Percentiles rank a stretch among this genome's conserved stretches.
Conservation (phyloP, 2,113 vertebrate species). For the Rattus rattus region DNA sequence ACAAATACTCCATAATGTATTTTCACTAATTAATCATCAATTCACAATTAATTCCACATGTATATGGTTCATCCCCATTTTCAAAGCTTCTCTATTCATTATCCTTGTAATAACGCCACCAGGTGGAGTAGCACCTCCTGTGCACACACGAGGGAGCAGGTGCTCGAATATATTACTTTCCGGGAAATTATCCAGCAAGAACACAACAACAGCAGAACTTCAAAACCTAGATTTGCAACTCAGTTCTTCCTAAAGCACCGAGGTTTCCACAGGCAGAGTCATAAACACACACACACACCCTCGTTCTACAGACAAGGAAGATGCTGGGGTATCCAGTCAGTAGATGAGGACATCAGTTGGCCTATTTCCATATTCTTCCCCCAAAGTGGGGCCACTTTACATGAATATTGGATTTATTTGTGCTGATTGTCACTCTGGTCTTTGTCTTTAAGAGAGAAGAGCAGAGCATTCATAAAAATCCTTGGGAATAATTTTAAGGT, state of each 20-base stretch:
- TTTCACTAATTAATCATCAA: constrained; percentile 63
- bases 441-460: constrained; percentile 45
- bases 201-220: background rate
- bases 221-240: background rate
- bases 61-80: constrained; percentile 39
- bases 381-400: background rate
- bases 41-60: constrained; percentile 34
- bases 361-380: background rate
- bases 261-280: rapidly evolving
- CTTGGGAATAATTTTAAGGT: constrained; percentile 50
- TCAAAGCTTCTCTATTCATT: constrained; percentile 37
- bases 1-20: constrained; percentile 38
- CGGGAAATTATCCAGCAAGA: background rate
- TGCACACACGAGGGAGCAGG: background rate
- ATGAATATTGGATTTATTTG: background rate
- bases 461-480: background rate
- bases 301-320: background rate
- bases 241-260: background rate
- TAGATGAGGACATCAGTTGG: background rate
- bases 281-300: background rate
- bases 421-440: background rate
- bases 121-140: background rate
- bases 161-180: background rate
- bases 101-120: background rate
- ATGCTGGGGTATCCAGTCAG: background rate